Evolutionary conservation across 2,888 invertebrate species (phyloP).

Genomic region (Ormyrus nitidulus): DNA sequence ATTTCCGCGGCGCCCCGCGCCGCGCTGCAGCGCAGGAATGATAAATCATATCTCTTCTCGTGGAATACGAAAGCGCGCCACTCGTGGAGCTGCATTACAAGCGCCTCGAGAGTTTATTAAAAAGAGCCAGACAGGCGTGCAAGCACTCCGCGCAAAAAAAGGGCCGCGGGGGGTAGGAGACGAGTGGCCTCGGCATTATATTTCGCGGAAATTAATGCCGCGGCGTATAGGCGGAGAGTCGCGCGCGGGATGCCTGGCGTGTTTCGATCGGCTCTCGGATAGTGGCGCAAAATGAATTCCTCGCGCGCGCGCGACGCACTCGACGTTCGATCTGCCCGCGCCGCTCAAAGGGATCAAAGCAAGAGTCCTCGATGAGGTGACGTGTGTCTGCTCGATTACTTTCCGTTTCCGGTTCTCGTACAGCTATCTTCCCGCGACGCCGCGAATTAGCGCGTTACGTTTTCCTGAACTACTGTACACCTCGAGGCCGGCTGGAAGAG

Average conservation of each 20-base stretch:
- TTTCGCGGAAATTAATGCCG: conserved; percentile 41
- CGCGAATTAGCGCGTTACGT: neutral
- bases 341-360: conserved; percentile 53
- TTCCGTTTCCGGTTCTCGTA: conserved; percentile 24
- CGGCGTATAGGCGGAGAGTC: neutral
- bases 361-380: neutral
- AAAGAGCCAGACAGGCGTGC: neutral
- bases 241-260: neutral
- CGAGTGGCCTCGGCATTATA: conserved; percentile 42
- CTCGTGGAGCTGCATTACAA: neutral
- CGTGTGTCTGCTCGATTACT: conserved; percentile 28
- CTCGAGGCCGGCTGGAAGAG: conserved; percentile 1
- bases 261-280: neutral
- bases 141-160: neutral
- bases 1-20: too few species aligned
- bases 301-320: conserved; percentile 20
- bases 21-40: too few species aligned
- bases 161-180: neutral
- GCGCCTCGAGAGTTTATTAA: conserved; percentile 25
- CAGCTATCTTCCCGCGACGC: neutral
- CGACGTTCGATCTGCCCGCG: conserved; percentile 36
- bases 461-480: neutral
- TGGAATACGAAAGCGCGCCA: neutral
- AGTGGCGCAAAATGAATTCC: conserved; percentile 9
- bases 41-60: too few species aligned